Conservation (phyloP, 2,888 invertebrate genomes). For the Drosophila setosimentum region DNA sequence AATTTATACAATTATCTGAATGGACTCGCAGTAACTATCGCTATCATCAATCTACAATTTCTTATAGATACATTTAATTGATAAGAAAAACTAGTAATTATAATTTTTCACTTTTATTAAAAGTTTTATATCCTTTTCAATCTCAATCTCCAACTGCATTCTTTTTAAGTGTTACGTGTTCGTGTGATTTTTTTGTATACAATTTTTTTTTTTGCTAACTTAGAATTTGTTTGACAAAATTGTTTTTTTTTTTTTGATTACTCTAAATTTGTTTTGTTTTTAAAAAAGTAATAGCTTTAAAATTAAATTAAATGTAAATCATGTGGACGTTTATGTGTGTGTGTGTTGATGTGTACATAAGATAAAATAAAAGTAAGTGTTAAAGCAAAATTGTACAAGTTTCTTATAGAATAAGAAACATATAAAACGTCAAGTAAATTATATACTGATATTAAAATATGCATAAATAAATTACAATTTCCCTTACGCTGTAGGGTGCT, state of each 20-base stretch:
- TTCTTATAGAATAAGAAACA: constrained; percentile 49
- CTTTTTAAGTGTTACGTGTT: constrained; percentile 58
- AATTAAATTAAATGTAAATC: constrained; percentile 65
- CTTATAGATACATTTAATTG: not conserved
- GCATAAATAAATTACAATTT: constrained; percentile 69
- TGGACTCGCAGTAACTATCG: not conserved
- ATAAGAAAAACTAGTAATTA: not conserved
- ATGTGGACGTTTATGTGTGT: constrained; percentile 56
- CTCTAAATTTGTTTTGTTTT: constrained; percentile 30
- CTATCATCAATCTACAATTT: not conserved
- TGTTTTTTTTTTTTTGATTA: constrained; percentile 34
- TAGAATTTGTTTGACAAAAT: constrained; percentile 68
- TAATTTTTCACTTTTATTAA: constrained; percentile 70
- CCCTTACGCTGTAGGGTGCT: constrained; percentile 18
- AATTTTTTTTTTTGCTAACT: constrained; percentile 46
- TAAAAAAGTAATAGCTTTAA: constrained; percentile 78
- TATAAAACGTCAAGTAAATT: constrained; percentile 54
- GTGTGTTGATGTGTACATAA: constrained; percentile 41
- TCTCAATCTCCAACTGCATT: constrained; percentile 45
- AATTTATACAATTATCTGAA: not conserved
- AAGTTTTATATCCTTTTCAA: constrained; percentile 59
- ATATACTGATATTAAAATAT: constrained; percentile 21
- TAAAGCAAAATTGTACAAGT: constrained; percentile 78
- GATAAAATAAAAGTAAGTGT: constrained; percentile 58
- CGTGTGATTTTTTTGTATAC: constrained; percentile 53